Percentiles rank a stretch among this genome's conserved stretches.
Conservation (phyloP, 2,113 vertebrate genomes). For the Zeus faber region DNA sequence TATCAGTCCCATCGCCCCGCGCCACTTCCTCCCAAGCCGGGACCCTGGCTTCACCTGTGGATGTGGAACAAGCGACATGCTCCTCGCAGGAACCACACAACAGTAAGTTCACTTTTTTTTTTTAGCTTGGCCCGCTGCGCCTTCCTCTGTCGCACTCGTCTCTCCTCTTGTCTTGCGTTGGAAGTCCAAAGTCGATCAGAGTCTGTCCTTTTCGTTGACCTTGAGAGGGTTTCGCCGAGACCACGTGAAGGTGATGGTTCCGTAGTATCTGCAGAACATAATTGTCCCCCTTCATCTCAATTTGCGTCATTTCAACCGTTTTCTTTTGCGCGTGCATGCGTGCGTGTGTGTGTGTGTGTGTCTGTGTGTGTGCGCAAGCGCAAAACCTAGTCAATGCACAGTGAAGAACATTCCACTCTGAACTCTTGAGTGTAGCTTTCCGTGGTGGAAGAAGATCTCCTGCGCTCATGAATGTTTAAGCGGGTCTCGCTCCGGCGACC, state of each 20-base stretch:
- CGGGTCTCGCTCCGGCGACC: slow-evolving; percentile 49
- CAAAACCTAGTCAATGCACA: too few species aligned
- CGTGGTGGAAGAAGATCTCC: slow-evolving; percentile 43
- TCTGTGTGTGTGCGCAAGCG: background rate
- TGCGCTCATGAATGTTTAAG: slow-evolving; percentile 64
- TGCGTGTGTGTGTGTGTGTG: background rate
- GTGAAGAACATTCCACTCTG: background rate
- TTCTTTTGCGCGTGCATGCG: background rate
- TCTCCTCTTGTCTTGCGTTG: too few species aligned
- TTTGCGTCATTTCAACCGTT: too few species aligned
- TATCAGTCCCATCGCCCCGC: background rate
- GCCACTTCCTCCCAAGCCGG: background rate
- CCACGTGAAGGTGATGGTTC: too few species aligned
- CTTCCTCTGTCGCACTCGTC: too few species aligned
- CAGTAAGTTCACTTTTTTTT: too few species aligned
- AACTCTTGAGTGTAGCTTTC: slow-evolving; percentile 12
- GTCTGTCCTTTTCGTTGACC: too few species aligned
- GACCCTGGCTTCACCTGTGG: background rate
- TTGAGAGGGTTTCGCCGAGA: too few species aligned
- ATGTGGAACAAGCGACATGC: background rate
- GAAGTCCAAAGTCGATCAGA: too few species aligned
- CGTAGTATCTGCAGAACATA: too few species aligned
- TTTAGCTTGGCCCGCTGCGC: too few species aligned
- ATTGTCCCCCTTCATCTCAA: too few species aligned
- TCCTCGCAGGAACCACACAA: background rate